Conservation (phyloP, 2,113 vertebrate genomes). For the Plectropomus leopardus region DNA sequence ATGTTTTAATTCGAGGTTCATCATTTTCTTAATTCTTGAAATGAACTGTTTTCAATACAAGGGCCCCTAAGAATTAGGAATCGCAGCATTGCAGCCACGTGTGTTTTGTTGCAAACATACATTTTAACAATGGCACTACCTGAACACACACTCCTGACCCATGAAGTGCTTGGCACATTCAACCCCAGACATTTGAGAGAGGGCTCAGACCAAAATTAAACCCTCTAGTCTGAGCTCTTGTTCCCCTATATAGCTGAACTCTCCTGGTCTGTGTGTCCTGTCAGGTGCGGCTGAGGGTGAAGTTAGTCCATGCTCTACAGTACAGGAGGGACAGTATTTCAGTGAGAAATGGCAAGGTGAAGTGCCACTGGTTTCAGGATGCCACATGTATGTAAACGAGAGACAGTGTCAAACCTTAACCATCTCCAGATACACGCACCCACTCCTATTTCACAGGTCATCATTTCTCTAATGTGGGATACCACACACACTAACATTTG, state of each 20-base stretch:
- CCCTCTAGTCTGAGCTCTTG: neutral
- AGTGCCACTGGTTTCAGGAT: slow-evolving; percentile 44
- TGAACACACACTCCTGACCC: neutral
- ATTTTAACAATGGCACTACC: neutral
- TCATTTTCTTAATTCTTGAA: neutral
- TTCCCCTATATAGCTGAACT: neutral
- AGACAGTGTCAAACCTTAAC: slow-evolving; percentile 71
- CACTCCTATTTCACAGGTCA: slow-evolving; percentile 69
- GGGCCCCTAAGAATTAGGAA: neutral
- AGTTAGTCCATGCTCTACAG: slow-evolving; percentile 18
- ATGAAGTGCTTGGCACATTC: neutral
- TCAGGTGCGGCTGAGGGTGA: slow-evolving; percentile 8
- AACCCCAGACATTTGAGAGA: neutral
- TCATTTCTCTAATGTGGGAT: slow-evolving; percentile 40
- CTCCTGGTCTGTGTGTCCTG: neutral
- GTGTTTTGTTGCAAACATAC: neutral
- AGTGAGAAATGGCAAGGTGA: slow-evolving; percentile 62
- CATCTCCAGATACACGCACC: slow-evolving; percentile 51
- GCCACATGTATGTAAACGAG: slow-evolving; percentile 55
- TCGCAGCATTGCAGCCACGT: neutral
- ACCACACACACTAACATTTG: slow-evolving; percentile 2
- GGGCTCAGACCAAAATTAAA: neutral
- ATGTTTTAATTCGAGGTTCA: neutral
- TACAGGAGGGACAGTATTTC: slow-evolving; percentile 47
- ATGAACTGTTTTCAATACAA: neutral